These are phyloP conservation scores for Platyrinchus mystaceus DNA, from an alignment of 2,797 vertebrate species.

Conservation along the genomic window DNA sequence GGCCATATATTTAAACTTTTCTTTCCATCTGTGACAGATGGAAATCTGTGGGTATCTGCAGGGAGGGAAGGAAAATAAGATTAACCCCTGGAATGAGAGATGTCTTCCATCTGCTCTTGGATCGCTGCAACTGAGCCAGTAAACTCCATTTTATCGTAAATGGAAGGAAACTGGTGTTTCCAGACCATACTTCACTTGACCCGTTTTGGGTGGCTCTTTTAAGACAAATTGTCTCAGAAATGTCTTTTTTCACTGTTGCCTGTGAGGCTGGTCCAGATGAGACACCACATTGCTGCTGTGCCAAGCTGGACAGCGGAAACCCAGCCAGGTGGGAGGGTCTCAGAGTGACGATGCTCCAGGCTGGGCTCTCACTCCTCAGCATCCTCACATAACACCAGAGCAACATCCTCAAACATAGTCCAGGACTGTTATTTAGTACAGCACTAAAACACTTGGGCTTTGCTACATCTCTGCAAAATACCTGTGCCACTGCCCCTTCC, in stretches of 20 bases:
- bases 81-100: neutral
- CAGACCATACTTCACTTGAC: neutral
- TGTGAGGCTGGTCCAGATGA: neutral
- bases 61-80: neutral
- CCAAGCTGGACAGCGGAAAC: neutral
- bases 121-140: neutral
- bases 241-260: neutral
- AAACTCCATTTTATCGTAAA: neutral
- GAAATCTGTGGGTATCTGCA: neutral
- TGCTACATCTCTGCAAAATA: neutral
- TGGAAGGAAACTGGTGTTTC: neutral
- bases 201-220: neutral
- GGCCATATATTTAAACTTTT: neutral
- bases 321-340: neutral
- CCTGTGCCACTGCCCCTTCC: neutral
- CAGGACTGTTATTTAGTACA: neutral
- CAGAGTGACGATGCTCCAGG: rapidly evolving
- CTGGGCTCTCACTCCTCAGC: neutral
- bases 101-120: neutral
- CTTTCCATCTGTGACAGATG: neutral
- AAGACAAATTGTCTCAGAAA: neutral
- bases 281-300: neutral
- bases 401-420: neutral
- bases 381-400: neutral
- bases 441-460: neutral